Evolutionary conservation across 2,888 invertebrate genomes (phyloP), one percentile per base, ranked within the genome.

Genomic region (Drosophila prostipennis): DNA sequence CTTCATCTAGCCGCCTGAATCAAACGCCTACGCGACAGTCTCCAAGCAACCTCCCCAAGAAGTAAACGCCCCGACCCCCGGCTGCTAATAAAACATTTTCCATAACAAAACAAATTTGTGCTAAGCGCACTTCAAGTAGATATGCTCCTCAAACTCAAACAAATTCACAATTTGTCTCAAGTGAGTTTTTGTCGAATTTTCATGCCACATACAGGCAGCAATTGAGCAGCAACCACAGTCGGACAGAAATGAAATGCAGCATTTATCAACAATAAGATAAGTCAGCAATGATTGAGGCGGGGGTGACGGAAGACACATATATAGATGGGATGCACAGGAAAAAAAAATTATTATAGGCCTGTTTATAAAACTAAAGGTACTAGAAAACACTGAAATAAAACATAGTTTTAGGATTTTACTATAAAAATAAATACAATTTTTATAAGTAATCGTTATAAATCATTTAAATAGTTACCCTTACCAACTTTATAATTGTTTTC

Each of bases 111-210:
- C 78, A 71, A 83, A 83, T 68, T 84, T 74, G 85, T 73, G 70
- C 65, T 76, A 61, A 82, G 80, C 72, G 80, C 71, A 77, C 88
- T 86, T 72, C 72, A 85, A 69, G 72, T 67, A 60, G 75, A 69
- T 77, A 68, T 77, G 70, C 69, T 77, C 73, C 39, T 69, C 40
- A 79, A 87, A 80, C 73, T 69, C 40, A 79, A 87, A 80, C 73
- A 74, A 79, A 89, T 83, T 86, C 84, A 86, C 87, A 88, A 87
- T 83, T 87, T 86, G 87, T 87, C 89, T 87, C 81, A 81, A 87
- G 89, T 80, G 88, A 74, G 78, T 75, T 87, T 80, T 85, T 89
- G 87, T 86, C 87, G 64, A 69, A 80, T 86, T 88, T 88, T 73
- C 74, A 80, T 87, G 81, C 79, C 78, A 77, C 48, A 69, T 58